Percentiles rank a stretch among this genome's conserved stretches.
phyloP scores from a whole-genome alignment of 2,888 invertebrate genomes.

The Acleris holmiana region DNA sequence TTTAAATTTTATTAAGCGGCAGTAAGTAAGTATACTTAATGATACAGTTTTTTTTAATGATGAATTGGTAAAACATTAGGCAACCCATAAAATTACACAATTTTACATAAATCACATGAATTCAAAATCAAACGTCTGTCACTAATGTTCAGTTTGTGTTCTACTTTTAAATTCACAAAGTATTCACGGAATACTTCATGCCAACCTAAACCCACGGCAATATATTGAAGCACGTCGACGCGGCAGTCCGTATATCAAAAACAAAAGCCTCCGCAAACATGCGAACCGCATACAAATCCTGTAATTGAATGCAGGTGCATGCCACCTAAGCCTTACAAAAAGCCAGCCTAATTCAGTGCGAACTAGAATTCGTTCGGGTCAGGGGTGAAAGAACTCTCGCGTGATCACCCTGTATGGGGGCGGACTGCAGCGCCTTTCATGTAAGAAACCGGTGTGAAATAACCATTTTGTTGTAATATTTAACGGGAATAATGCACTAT shows the following conservation, averaged over 20 bases:
- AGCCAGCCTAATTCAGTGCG: constrained; percentile 28
- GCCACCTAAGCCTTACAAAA: constrained; percentile 27
- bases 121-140: neutral
- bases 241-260: constrained; percentile 16
- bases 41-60: too few species aligned
- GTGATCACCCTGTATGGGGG: constrained; percentile 65
- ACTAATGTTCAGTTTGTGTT: neutral
- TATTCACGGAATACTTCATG: neutral
- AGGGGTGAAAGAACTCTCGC: constrained; percentile 76
- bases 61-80: too few species aligned
- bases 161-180: neutral
- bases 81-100: too few species aligned
- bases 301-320: constrained; percentile 35
- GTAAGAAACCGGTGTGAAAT: constrained; percentile 47
- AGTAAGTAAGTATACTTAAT: too few species aligned
- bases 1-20: too few species aligned
- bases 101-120: neutral
- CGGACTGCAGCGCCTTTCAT: constrained; percentile 67
- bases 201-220: constrained; percentile 2
- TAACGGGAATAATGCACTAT: too few species aligned
- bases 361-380: constrained; percentile 60
- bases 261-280: constrained; percentile 12
- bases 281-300: constrained; percentile 30
- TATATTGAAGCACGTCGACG: constrained; percentile 13
- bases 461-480: neutral